Base-by-base conservation (phyloP, 2,888 invertebrate genomes). In the Cantharis lateralis region DNA sequence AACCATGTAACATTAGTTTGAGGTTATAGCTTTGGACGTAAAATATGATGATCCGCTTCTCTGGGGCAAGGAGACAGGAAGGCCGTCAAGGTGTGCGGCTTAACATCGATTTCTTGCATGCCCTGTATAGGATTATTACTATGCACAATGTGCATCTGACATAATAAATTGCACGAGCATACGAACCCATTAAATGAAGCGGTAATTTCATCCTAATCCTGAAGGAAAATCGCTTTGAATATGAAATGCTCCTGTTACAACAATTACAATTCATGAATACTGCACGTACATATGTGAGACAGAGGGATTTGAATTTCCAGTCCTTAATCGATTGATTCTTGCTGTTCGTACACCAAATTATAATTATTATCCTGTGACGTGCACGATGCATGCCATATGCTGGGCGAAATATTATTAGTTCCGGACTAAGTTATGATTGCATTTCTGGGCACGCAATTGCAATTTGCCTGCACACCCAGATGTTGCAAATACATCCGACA, bases 361-460 rank as follows among this genome's bases (percentile, higher is more conserved):
- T 48, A n/a, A 48, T 48, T 48, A n/a, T 48, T 48, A 48, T 48
- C 16, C n/a, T 66, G 20, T 24, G 73, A 64, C 64, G 70, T 68
- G 73, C 74, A 70, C 1, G 24, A 24, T 28, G 74, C 70, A 24
- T 28, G 74, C 70, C 32, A 64, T n/a, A n/a, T 66, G 70, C 70
- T 61, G 73, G n/a, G 20, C 24, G 20, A 24, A 66, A 24, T n/a
- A 66, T 66, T 66, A 66, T 66, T 66, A 66, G 64, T 62, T 69
- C 62, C 69, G 69, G 69, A 73, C 76, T 68, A 73, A 77, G 62
- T 73, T 77, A 73, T 70, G 77, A 77, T 77, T 77, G 73, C 77
- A 74, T 77, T 77, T 77, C 77, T 48, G 64, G 48, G 71, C 77
- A 77, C 77, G 77, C 73, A 73, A 71, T 77, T 77, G 77, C 77